Evolutionary conservation across 2,888 invertebrate genomes (phyloP).

Genomic region (Oxycera nigricornis): DNA sequence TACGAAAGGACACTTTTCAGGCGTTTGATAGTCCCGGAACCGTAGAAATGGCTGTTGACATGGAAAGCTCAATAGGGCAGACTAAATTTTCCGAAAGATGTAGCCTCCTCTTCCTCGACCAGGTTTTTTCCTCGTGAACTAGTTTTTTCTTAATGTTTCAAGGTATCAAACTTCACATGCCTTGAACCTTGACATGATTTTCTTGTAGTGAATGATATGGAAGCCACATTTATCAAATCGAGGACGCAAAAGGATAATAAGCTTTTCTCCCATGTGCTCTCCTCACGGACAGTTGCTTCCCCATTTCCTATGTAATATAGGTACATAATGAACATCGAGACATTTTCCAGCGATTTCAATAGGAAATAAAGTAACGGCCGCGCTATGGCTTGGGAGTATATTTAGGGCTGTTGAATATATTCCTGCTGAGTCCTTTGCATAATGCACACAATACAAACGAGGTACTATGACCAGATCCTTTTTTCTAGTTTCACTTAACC

Average conservation of each 20-base stretch:
- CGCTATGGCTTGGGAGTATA: not conserved
- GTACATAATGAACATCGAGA: not conserved
- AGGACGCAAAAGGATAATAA: not conserved
- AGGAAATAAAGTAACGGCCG: too few relatives aligned
- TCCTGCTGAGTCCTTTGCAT: not conserved
- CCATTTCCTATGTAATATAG: too few relatives aligned
- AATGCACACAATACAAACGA: not conserved
- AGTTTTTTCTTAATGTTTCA: too few relatives aligned
- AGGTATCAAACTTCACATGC: not conserved
- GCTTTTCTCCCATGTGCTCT: not conserved
- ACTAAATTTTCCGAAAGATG: too few relatives aligned
- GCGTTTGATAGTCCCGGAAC: too few relatives aligned
- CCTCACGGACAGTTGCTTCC: too few relatives aligned
- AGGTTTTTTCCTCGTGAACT: too few relatives aligned
- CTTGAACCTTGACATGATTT: slow-evolving; percentile 7
- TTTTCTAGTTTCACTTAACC: not conserved
- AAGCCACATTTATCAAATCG: not conserved
- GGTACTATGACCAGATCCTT: not conserved
- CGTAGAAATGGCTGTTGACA: too few relatives aligned
- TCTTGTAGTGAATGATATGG: not conserved
- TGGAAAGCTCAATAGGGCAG: too few relatives aligned
- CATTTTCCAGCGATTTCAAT: not conserved
- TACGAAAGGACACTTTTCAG: too few relatives aligned
- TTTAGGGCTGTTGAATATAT: not conserved
- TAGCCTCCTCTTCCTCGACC: too few relatives aligned